Base-by-base conservation (phyloP, 1,140 invertebrate species). In the Mercenaria mercenaria region DNA sequence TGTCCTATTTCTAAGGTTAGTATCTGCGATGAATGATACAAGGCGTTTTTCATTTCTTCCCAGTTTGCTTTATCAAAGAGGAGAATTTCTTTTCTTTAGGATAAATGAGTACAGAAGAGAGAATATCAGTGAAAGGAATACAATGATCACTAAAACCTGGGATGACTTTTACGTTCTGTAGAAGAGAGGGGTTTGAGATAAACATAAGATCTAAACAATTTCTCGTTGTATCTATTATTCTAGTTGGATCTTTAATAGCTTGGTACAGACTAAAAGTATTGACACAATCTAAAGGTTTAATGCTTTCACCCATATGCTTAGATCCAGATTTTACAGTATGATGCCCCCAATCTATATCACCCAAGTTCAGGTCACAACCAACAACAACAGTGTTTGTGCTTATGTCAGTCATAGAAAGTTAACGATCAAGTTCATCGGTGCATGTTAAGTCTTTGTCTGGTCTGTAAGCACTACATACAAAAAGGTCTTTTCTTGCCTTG, bases 101-200 rank as follows among this genome's bases (percentile, higher is more conserved):
- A 34, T 80, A 47, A 10, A 80, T 80, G 43, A 34, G 43, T 4
- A 43, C 39, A 6, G 39, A 43, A 15, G 76, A 50, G 3, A 50
- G 20, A 10, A 80, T 80, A 32, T 80, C 76, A 47, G 18, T 29
- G 47, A 80, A 80, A 80, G 76, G 43, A 10, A 80, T 80, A 43
- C 76, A 80, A 26, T 80, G 76, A 50, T 80, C 76, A 80, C 76
- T 80, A 20, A 80, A 80, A 13, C 76, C 76, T 80, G 76, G 76
- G 23, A 80, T 52, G 39, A 80, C 26, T 34, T 80, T 80, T 15
- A 50, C 43, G 20, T 32, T 74, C 10, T 74, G 10, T 32, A n/a
- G 13, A 37, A 32, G n/a, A 74, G 10, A 34, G 34, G 26, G 43
- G 32, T 80, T 80, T 39, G 18, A 47, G 15, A 80, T 18, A 52